A percentile compares a stretch with the other conserved stretches of the same genome.
phyloP scores from a whole-genome alignment of 2,113 vertebrate species.

The Rhinolophus ferrumequinum region DNA sequence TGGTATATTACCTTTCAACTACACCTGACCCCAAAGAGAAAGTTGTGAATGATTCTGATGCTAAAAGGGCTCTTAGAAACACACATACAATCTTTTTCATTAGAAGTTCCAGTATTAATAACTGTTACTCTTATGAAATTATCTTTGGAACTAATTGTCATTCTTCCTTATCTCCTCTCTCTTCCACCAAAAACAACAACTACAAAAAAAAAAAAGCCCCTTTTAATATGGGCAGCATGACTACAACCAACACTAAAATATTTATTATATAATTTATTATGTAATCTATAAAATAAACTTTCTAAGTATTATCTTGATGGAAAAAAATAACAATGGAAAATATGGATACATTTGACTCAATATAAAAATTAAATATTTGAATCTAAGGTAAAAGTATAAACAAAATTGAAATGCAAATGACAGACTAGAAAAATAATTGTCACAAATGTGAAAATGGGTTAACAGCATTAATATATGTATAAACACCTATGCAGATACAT shows the following conservation, averaged over 20 bases:
- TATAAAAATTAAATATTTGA: neutral
- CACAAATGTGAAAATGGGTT: neutral
- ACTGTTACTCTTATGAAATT: constrained; percentile 1
- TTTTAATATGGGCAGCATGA: neutral
- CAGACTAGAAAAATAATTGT: neutral
- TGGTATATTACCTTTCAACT: constrained; percentile 32
- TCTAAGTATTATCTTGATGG: neutral
- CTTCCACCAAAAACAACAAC: neutral
- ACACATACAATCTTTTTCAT: neutral
- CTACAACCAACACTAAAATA: neutral
- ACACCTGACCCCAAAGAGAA: neutral
- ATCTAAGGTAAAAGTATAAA: neutral
- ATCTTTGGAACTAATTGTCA: neutral
- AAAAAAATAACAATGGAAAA: neutral
- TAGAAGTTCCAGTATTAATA: neutral
- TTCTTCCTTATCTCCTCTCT: neutral
- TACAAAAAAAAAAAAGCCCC: neutral
- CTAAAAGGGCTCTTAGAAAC: constrained; percentile 24
- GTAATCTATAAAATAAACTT: neutral
- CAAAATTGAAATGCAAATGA: neutral
- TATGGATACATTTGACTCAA: neutral
- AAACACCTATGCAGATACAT: neutral
- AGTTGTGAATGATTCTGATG: neutral
- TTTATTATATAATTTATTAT: neutral
- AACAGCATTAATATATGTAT: neutral